A percentile compares a stretch with the other conserved stretches of the same genome.
Evolutionary conservation across 2,888 invertebrate genomes (phyloP).

Genomic region (Volucella bombylans): DNA sequence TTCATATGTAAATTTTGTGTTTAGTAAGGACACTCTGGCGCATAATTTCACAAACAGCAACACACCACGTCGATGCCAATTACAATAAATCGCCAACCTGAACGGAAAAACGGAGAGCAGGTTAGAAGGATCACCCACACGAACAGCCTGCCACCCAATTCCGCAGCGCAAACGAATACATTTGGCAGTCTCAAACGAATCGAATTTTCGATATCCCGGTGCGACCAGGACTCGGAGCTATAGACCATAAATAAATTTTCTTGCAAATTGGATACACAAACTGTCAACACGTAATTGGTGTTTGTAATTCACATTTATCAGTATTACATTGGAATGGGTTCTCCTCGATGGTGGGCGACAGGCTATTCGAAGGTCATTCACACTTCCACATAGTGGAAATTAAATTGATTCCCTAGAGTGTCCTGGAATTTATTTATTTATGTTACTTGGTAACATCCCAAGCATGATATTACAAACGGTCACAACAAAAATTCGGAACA

Average conservation of each 20-base stretch:
- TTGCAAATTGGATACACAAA: constrained; percentile 71
- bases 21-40: not conserved
- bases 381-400: constrained; percentile 18
- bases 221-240: constrained; percentile 23
- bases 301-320: constrained; percentile 72
- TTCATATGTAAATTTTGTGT: constrained; percentile 45
- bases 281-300: constrained; percentile 71
- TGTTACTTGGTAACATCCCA: not conserved
- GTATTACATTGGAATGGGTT: constrained; percentile 49
- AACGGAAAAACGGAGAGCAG: too few relatives aligned
- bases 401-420: constrained; percentile 43
- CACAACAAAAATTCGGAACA: constrained; percentile 52
- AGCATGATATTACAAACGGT: constrained; percentile 4
- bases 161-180: not conserved
- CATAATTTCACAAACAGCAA: constrained; percentile 24
- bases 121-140: not conserved
- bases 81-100: constrained; percentile 21
- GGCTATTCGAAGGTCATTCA: not conserved
- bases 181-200: constrained; percentile 26
- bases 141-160: not conserved
- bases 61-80: constrained; percentile 9
- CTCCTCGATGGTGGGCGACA: not conserved
- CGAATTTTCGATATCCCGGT: not conserved
- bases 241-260: constrained; percentile 67
- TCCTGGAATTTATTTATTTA: not conserved